Evolutionary conservation across 2,888 invertebrate genomes (phyloP).

Genomic region (Lapara coniferarum): DNA sequence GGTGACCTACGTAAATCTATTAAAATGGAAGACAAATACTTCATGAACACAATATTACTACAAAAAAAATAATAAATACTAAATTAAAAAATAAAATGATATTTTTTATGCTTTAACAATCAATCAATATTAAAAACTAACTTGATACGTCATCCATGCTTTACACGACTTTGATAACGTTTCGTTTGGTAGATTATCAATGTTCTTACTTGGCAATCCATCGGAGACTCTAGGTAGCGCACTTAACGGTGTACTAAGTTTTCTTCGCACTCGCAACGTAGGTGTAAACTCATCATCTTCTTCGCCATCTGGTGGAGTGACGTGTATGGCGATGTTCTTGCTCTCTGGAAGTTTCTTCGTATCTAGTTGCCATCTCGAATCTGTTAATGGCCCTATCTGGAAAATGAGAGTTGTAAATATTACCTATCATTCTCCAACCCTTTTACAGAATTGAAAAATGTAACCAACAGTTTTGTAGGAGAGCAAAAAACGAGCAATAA

Average conservation of each 20-base stretch:
- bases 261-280: conserved; percentile 65
- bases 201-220: conserved; percentile 38
- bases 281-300: conserved; percentile 73
- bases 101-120: too few species aligned
- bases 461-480: too few species aligned
- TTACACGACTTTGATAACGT: too few species aligned
- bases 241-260: conserved; percentile 73
- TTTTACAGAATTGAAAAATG: too few species aligned
- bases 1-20: conserved; percentile 56
- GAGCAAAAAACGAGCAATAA: too few species aligned
- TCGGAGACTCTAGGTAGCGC: conserved; percentile 60
- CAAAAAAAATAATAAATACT: too few species aligned
- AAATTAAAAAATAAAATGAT: too few species aligned
- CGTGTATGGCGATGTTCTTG: conserved; percentile 74
- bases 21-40: background rate
- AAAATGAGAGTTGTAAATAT: background rate
- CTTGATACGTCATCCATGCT: too few species aligned
- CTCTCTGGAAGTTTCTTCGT: conserved; percentile 53
- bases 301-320: conserved; percentile 76
- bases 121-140: too few species aligned
- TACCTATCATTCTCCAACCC: too few species aligned
- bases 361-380: conserved; percentile 64
- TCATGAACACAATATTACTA: background rate
- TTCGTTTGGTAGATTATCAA: too few species aligned
- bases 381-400: conserved; percentile 75